These are phyloP conservation scores for Avahi laniger DNA, from an alignment of 2,797 vertebrate species.

Conservation along the genomic window DNA sequence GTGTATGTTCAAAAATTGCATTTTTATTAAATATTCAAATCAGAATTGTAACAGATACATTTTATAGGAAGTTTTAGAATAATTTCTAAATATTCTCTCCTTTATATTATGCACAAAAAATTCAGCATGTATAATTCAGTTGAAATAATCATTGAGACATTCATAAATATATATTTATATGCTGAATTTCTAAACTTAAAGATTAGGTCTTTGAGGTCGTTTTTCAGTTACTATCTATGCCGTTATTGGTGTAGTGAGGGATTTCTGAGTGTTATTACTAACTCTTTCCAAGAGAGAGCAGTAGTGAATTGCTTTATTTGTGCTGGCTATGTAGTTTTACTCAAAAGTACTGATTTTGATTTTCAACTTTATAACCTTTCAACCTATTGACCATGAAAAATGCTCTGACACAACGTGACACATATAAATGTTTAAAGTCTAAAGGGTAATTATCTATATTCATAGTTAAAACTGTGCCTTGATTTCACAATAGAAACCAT, in stretches of 20 bases:
- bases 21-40: slow-evolving; percentile 50
- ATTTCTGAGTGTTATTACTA: slow-evolving; percentile 80
- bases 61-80: slow-evolving; percentile 25
- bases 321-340: slow-evolving; percentile 68
- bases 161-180: background rate
- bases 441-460: slow-evolving; percentile 90
- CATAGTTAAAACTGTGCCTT: slow-evolving; percentile 88
- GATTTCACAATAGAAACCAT: slow-evolving; percentile 90
- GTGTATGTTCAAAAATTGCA: slow-evolving; percentile 1
- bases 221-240: slow-evolving; percentile 50
- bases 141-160: background rate
- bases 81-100: background rate
- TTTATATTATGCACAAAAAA: background rate
- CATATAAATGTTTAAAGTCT: slow-evolving; percentile 89
- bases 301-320: slow-evolving; percentile 84
- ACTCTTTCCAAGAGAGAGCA: slow-evolving; percentile 88
- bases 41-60: background rate
- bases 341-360: slow-evolving; percentile 81
- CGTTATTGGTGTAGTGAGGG: slow-evolving; percentile 23
- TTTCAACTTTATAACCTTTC: slow-evolving; percentile 88
- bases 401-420: slow-evolving; percentile 86
- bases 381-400: slow-evolving; percentile 89
- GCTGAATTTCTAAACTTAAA: background rate
- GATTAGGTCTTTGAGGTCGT: background rate
- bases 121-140: background rate